These are phyloP conservation scores for Mus spicilegus DNA, from an alignment of 2,113 vertebrate genomes.

Conservation along the genomic window DNA sequence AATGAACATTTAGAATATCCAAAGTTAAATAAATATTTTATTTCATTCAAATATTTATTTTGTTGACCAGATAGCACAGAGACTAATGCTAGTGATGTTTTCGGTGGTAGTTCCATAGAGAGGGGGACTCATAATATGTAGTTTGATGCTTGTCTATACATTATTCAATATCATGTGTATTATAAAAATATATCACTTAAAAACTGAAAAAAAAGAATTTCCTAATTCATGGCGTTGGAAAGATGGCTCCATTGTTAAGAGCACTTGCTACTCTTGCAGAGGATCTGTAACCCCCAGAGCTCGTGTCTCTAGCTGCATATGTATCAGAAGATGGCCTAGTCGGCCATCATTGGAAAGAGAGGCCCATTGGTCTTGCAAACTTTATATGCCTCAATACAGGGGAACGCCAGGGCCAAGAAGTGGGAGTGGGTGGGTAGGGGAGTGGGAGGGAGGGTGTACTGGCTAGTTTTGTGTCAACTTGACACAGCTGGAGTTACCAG, in stretches of 20 bases:
- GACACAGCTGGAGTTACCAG: too few species aligned
- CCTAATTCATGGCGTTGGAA: not conserved
- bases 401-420: too few species aligned
- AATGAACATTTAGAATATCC: not conserved
- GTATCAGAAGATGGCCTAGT: too few species aligned
- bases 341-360: too few species aligned
- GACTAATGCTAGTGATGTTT: not conserved
- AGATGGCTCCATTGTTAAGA: not conserved
- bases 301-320: too few species aligned
- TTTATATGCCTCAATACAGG: too few species aligned
- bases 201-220: conserved; percentile 7
- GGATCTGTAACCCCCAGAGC: too few species aligned
- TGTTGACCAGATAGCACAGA: not conserved
- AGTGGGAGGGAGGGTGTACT: too few species aligned
- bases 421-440: too few species aligned
- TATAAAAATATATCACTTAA: not conserved
- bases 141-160: not conserved
- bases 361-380: too few species aligned
- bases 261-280: not conserved
- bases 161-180: not conserved
- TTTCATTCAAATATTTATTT: not conserved
- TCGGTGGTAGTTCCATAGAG: not conserved
- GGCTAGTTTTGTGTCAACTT: too few species aligned
- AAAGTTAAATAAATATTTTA: not conserved
- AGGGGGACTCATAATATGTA: not conserved